Base-by-base conservation (phyloP, 1,140 invertebrate genomes). In the Saccostrea glomerata region DNA sequence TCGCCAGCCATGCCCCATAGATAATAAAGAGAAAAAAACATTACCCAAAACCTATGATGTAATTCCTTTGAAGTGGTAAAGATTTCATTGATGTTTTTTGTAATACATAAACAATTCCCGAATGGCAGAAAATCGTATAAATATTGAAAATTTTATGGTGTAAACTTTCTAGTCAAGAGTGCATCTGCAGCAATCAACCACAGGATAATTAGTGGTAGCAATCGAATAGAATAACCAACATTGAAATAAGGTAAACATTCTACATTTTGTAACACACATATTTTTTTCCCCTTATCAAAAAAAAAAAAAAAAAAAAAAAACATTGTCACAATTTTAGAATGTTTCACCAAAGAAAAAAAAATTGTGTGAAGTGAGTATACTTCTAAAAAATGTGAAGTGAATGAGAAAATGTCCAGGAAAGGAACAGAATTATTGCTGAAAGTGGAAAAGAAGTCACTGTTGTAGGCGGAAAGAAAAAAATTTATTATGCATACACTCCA, bases 21-120 rank as follows among this genome's bases (percentile, higher is more conserved):
- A 77, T 77, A 77, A 77, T 77, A 77, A 77, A 77, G 70, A 77
- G 70, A 77, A 25, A 36, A 77, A 77, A 77, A 77, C 70, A 77
- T 77, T 77, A 77, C 25, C 30, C 70, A 0, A 77, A 77, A 77
- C 70, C 70, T 77, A 77, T 77, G 70, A 77, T 77, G 70, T 77
- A 77, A 77, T 77, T 77, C 70, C 70, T 77, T 77, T 77, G 70
- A 77, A 77, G 70, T 77, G 70, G 25, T 25, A 36, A 77, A 77
- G 70, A 77, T 77, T 77, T 77, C 70, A 77, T 77, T 77, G 70
- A 77, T 77, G 70, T 77, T 77, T 77, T 77, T 77, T 77, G 70
- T 77, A 77, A 77, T 77, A 77, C 70, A 77, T 77, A 77, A 77
- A 77, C 70, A 77, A 77, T 30, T 77, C 70, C 70, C 70, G 30